These are phyloP conservation scores for Rhagonycha fulva DNA, from an alignment of 2,888 invertebrate genomes.

Conservation along the genomic window DNA sequence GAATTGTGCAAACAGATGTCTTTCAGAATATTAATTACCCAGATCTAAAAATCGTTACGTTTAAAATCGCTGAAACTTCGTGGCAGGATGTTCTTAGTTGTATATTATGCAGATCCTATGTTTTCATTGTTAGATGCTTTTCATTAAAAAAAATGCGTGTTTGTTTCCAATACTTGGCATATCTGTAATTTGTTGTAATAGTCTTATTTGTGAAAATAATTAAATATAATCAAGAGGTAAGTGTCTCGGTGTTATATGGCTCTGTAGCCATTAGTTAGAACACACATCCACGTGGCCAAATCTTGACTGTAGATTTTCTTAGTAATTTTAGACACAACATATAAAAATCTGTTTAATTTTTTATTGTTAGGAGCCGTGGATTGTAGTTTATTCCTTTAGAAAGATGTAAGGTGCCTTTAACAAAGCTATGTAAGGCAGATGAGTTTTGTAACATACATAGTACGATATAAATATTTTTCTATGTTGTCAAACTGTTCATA, in stretches of 20 bases:
- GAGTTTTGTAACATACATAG: conserved; percentile 68
- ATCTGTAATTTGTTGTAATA: conserved; percentile 43
- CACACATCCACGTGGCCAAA: conserved; percentile 53
- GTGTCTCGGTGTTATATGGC: conserved; percentile 54
- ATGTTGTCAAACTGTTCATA: conserved; percentile 63
- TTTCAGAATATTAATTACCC: neutral
- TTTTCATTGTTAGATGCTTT: conserved; percentile 19
- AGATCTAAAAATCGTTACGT: neutral
- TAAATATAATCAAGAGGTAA: conserved; percentile 44
- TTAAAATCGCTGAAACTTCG: neutral
- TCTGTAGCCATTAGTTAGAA: conserved; percentile 53
- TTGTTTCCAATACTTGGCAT: conserved; percentile 40
- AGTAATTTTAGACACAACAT: conserved; percentile 11
- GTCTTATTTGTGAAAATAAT: conserved; percentile 37
- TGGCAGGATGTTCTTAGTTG: neutral
- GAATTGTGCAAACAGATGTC: neutral
- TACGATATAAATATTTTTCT: conserved; percentile 69
- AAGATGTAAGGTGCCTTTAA: conserved; percentile 58
- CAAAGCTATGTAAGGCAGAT: conserved; percentile 66
- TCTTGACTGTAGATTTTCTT: conserved; percentile 35
- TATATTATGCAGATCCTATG: neutral
- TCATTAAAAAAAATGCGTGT: conserved; percentile 10
- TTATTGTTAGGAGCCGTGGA: conserved; percentile 26
- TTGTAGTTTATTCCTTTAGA: conserved; percentile 36
- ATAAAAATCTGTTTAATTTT: conserved; percentile 11